Percentiles rank a stretch among this genome's conserved stretches.
Conservation (phyloP, 2,888 invertebrate species). For the Euzetes globulus region DNA sequence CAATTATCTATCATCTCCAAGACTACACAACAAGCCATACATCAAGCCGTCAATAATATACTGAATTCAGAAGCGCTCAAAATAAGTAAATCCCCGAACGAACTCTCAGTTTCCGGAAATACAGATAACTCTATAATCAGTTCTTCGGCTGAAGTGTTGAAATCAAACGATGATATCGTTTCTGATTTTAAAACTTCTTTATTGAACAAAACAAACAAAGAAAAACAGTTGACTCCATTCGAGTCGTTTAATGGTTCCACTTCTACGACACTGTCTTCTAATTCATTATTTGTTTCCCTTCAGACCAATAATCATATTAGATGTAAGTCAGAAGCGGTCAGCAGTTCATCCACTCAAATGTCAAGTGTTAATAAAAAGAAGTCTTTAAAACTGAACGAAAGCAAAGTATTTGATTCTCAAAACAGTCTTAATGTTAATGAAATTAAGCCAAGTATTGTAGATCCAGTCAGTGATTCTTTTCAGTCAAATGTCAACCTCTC, state of each 20-base stretch:
- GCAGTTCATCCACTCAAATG: background rate
- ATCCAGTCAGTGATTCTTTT: no score
- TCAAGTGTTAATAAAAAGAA: background rate
- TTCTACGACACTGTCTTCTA: background rate
- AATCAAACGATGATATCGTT: background rate
- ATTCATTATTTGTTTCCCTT: background rate
- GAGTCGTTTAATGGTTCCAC: background rate
- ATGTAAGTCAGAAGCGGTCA: background rate
- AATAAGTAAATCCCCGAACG: background rate
- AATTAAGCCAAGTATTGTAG: background rate
- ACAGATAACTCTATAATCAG: background rate
- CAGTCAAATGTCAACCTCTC: background rate
- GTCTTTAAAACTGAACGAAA: background rate
- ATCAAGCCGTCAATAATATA: constrained; percentile 7
- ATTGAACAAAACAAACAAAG: background rate
- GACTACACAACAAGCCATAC: constrained; percentile 12
- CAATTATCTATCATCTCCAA: background rate
- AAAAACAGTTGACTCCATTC: background rate
- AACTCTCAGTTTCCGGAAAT: background rate
- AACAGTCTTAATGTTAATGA: background rate
- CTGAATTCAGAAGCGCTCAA: constrained; percentile 4
- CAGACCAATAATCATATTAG: background rate
- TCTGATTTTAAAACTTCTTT: background rate
- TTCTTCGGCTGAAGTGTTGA: background rate
- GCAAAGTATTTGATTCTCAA: background rate